Percentiles rank a stretch among this genome's conserved stretches.
Evolutionary conservation across 2,888 invertebrate species (phyloP).

Genomic region (Sisyra terminalis): DNA sequence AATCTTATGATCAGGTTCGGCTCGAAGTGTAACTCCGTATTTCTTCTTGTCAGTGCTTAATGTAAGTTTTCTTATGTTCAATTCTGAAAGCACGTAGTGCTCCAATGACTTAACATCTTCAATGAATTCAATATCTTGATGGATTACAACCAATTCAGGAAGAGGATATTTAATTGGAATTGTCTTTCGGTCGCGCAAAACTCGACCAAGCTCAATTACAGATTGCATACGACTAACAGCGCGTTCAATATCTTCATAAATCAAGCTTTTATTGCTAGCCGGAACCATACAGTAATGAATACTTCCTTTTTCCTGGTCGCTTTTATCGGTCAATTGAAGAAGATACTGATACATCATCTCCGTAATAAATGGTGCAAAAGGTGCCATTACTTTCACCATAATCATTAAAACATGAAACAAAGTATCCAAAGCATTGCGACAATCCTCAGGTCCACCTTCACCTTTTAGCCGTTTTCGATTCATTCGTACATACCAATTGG

Average conservation of each 20-base stretch:
- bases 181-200: conserved; percentile 83
- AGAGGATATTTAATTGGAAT: conserved; percentile 93
- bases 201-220: conserved; percentile 85
- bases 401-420: conserved; percentile 76
- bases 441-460: conserved; percentile 66
- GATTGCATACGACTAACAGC: conserved; percentile 88
- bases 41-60: conserved; percentile 79
- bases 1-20: conserved; percentile 88
- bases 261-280: conserved; percentile 46
- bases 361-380: conserved; percentile 92
- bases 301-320: conserved; percentile 39
- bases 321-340: conserved; percentile 40
- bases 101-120: conserved; percentile 63
- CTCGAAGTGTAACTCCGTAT: conserved; percentile 79
- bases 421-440: conserved; percentile 69
- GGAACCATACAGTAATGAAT: conserved; percentile 90
- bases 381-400: conserved; percentile 88
- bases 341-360: conserved; percentile 91
- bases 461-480: conserved; percentile 92
- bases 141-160: conserved; percentile 89
- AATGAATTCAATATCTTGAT: conserved; percentile 63
- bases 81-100: conserved; percentile 77
- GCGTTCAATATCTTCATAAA: conserved; percentile 73
- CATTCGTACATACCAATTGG: conserved; percentile 98
- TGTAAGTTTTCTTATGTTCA: conserved; percentile 76